A percentile compares a stretch with the other conserved stretches of the same genome.
These are phyloP conservation scores for Sebastes fasciatus DNA, from an alignment of 2,113 vertebrate species.

Conservation along the genomic window DNA sequence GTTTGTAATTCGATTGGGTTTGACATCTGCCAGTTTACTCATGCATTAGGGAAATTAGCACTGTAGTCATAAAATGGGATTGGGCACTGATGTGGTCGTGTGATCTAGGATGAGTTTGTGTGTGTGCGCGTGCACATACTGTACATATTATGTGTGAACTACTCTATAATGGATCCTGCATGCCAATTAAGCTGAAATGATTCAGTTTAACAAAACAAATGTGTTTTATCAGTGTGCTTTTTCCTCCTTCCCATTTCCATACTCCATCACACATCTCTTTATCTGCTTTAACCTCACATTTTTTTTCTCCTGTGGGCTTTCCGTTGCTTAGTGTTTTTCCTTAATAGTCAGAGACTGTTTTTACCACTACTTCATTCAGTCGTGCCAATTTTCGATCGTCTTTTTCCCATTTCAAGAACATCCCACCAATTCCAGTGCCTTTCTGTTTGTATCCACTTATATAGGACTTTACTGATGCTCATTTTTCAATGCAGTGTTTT, in stretches of 20 bases:
- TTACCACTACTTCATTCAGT: neutral
- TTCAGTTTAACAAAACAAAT: conserved; percentile 23
- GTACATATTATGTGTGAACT: neutral
- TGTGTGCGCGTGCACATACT: neutral
- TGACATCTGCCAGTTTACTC: conserved; percentile 35
- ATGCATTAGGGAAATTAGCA: conserved; percentile 56
- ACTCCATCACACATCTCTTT: conserved; percentile 3
- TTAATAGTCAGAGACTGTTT: neutral
- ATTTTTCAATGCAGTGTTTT: neutral
- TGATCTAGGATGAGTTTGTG: conserved; percentile 27
- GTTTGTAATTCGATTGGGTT: conserved; percentile 46
- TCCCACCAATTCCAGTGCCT: neutral
- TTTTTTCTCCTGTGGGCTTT: conserved; percentile 5
- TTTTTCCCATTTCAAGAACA: neutral
- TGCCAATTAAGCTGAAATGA: conserved; percentile 35
- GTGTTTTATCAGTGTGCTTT: conserved; percentile 21
- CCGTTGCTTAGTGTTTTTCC: conserved; percentile 5
- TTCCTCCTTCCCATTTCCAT: conserved; percentile 5
- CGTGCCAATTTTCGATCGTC: neutral
- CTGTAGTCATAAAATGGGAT: conserved; percentile 32
- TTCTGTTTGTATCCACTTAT: neutral
- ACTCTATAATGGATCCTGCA: conserved; percentile 1
- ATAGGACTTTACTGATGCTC: neutral
- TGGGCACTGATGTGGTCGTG: conserved; percentile 34
- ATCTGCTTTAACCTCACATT: neutral